These are phyloP conservation scores for Drosophila malerkotliana DNA, from an alignment of 1,140 invertebrate species.

Conservation along the genomic window DNA sequence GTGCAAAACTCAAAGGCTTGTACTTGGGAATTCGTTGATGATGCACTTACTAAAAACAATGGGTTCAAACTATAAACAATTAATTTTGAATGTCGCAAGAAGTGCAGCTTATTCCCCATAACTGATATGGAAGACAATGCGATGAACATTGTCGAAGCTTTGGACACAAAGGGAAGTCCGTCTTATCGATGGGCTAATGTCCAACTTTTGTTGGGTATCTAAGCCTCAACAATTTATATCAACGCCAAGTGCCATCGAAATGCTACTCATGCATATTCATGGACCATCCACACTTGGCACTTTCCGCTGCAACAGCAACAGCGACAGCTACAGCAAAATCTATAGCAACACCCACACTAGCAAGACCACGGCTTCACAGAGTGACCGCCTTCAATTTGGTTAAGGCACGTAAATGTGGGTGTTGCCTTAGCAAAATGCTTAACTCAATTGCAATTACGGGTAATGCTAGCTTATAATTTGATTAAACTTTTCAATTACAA, in stretches of 20 bases:
- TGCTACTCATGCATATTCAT: conserved; percentile 68
- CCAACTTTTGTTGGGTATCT: not conserved
- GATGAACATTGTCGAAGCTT: not conserved
- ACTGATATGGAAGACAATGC: not conserved
- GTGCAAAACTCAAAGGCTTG: too few relatives aligned
- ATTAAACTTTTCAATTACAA: conserved; percentile 82
- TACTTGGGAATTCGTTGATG: too few relatives aligned
- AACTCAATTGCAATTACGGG: conserved; percentile 75
- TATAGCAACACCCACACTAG: not conserved
- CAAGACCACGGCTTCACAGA: not conserved
- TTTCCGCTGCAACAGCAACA: conserved; percentile 3
- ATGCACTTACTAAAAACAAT: not conserved
- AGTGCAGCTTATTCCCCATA: not conserved
- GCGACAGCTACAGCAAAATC: not conserved
- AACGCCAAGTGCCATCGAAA: conserved; percentile 7
- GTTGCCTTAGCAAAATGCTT: conserved; percentile 49
- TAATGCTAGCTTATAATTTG: conserved; percentile 79
- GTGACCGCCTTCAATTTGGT: conserved; percentile 23
- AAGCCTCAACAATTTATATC: conserved; percentile 18
- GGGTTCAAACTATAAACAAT: not conserved
- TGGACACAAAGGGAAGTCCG: not conserved
- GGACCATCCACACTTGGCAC: conserved; percentile 57
- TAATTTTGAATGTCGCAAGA: not conserved
- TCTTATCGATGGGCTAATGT: conserved; percentile 10
- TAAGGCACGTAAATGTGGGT: conserved; percentile 47